Base-by-base conservation (phyloP, 1,140 invertebrate species). In the Vanessa atalanta region DNA sequence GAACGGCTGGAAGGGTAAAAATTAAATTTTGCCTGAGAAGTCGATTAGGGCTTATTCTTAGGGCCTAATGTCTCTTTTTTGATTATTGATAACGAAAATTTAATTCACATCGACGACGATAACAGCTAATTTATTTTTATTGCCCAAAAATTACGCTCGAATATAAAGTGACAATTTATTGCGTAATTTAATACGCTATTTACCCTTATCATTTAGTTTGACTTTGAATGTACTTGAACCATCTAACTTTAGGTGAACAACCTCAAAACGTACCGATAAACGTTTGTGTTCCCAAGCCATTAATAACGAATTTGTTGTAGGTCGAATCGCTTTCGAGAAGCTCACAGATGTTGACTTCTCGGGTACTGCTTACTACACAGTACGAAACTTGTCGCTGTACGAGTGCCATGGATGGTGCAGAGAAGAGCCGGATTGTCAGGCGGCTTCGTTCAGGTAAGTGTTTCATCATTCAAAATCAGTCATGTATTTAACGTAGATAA, bases 341-440 rank as follows among this genome's bases (percentile, higher is more conserved):
- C 92, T 98, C 72, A 98, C 98, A 69, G 97, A 98, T 88, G 95
- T 96, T 76, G 98, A 98, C 89, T 98, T 98, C 88, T 93, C 96
- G 60, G 98, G 97, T 31, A 97, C 96, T 47, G 97, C 97, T 9
- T 98, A 98, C 88, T 98, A 98, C 93, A 98, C 96, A 26, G 97
- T 98, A 51, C 95, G 97, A 82, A 99, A 99, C 91, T 94, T 98
- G 37, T 97, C 97, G 9, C 92, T 99, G 47, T 98, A 98, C 94
- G 97, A 98, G 92, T 99, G 98, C 88, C 97, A 98, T 88, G 97
- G 97, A 47, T 98, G 97, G 97, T 99, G 98, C 88, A 93, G 97
- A 71, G 97, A 98, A 85, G 97, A 98, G 83, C 95, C 96, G 0
- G 97, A 98, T 81, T 99, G 98, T 86, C 97, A 97, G 81, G 97